Conservation (phyloP, 2,888 invertebrate species). For the Tromatobia lineatoria region DNA sequence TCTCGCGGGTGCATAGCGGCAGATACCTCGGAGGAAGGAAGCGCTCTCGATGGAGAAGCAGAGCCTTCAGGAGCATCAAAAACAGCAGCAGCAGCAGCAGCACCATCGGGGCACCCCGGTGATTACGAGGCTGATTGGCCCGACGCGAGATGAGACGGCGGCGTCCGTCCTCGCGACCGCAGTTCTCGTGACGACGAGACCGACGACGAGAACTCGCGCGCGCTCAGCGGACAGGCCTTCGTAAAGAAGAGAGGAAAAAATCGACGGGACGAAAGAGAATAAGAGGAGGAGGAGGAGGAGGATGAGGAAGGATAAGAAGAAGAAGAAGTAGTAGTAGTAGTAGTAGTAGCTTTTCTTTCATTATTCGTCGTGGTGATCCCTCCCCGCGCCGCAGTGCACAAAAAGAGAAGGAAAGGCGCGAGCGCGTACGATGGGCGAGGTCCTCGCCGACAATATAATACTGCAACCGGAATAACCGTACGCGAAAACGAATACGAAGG, state of each 20-base stretch:
- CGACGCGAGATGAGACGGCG: conserved; percentile 85
- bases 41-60: conserved; percentile 60
- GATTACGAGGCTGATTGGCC: conserved; percentile 85
- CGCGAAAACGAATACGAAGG: conserved; percentile 57
- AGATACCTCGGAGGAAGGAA: conserved; percentile 54
- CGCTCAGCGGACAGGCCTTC: conserved; percentile 42
- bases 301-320: too few relatives aligned
- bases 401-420: conserved; percentile 38
- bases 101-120: conserved; percentile 81
- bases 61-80: conserved; percentile 53
- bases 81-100: conserved; percentile 65
- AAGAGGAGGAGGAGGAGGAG: too few relatives aligned
- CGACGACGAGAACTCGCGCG: conserved; percentile 67
- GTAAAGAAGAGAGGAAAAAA: conserved; percentile 37
- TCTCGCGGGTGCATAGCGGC: conserved; percentile 56
- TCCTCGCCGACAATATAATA: conserved; percentile 39
- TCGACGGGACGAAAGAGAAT: conserved; percentile 51
- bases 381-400: neutral
- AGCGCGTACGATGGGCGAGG: conserved; percentile 47
- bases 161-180: conserved; percentile 83
- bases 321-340: too few relatives aligned
- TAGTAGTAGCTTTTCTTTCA: conserved; percentile 50
- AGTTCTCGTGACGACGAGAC: conserved; percentile 80
- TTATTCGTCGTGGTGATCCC: conserved; percentile 51
- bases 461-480: conserved; percentile 68